A percentile compares a stretch with the other conserved stretches of the same genome.
Evolutionary conservation across 2,888 invertebrate genomes (phyloP).

Genomic region (Isoperla grammatica): DNA sequence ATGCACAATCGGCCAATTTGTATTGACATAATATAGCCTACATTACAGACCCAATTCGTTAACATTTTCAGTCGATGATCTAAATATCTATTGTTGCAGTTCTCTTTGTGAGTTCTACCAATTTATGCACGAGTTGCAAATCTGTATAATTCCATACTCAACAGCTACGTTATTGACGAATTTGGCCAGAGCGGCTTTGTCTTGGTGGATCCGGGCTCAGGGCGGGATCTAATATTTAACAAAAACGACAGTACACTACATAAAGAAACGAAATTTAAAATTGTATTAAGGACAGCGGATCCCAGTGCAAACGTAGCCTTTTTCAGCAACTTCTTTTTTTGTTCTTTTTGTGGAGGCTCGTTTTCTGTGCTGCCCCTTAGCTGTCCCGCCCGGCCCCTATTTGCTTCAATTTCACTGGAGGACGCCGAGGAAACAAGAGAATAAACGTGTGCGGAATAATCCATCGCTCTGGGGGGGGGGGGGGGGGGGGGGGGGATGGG

Average conservation of each 20-base stretch:
- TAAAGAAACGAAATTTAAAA: not conserved
- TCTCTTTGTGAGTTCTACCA: too few species aligned
- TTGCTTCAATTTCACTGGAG: constrained; percentile 17
- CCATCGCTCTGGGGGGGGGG: not conserved
- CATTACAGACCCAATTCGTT: too few species aligned
- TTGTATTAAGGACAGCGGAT: not conserved
- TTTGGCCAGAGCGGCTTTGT: too few species aligned
- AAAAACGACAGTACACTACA: not conserved
- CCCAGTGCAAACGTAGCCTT: not conserved
- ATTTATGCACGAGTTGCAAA: too few species aligned
- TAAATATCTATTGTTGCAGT: too few species aligned
- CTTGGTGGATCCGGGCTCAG: too few species aligned
- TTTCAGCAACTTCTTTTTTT: not conserved
- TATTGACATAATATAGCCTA: too few species aligned
- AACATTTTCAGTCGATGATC: too few species aligned
- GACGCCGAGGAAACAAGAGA: constrained; percentile 17
- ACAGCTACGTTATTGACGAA: too few species aligned
- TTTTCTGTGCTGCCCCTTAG: constrained; percentile 13
- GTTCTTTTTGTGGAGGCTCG: constrained; percentile 2
- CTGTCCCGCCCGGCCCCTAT: constrained; percentile 12
- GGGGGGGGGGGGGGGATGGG: not conserved
- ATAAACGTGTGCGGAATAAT: constrained; percentile 19
- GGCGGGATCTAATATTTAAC: not conserved
- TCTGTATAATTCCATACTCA: too few species aligned
- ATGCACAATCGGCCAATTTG: too few species aligned